phyloP scores from a whole-genome alignment of 2,113 vertebrate species.

The Psilopogon haemacephalus region DNA sequence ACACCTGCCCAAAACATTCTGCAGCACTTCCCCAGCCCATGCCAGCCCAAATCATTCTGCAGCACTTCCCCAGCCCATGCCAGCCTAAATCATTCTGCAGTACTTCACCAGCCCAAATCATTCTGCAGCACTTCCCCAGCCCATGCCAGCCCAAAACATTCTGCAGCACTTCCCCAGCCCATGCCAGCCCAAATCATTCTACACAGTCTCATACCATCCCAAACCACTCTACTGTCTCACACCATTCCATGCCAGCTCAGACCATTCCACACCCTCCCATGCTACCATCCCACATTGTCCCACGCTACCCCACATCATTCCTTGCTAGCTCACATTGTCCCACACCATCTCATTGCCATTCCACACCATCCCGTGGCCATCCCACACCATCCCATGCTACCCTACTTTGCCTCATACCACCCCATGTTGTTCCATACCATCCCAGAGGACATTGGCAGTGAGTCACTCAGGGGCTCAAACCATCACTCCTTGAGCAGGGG shows the following conservation, averaged over 20 bases:
- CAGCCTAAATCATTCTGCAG: fast-evolving
- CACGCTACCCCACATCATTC: fast-evolving
- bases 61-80: neutral
- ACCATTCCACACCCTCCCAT: fast-evolving
- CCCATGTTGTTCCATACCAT: neutral
- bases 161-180: neutral
- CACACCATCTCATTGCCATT: fast-evolving
- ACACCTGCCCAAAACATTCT: neutral
- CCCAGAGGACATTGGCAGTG: neutral
- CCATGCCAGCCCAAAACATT: neutral
- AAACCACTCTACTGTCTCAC: neutral
- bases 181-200: neutral
- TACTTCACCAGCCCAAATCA: neutral
- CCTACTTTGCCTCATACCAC: neutral
- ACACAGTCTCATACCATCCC: neutral
- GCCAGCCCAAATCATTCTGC: fast-evolving
- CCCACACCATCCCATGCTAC: fast-evolving
- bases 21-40: fast-evolving
- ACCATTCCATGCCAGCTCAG: fast-evolving
- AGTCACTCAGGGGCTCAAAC: neutral
- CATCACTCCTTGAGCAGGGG: neutral
- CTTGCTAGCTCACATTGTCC: neutral
- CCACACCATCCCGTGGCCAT: fast-evolving
- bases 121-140: neutral
- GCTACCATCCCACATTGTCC: fast-evolving